phyloP scores from a whole-genome alignment of 2,113 vertebrate genomes.

The Trochalopteron elliotii region DNA sequence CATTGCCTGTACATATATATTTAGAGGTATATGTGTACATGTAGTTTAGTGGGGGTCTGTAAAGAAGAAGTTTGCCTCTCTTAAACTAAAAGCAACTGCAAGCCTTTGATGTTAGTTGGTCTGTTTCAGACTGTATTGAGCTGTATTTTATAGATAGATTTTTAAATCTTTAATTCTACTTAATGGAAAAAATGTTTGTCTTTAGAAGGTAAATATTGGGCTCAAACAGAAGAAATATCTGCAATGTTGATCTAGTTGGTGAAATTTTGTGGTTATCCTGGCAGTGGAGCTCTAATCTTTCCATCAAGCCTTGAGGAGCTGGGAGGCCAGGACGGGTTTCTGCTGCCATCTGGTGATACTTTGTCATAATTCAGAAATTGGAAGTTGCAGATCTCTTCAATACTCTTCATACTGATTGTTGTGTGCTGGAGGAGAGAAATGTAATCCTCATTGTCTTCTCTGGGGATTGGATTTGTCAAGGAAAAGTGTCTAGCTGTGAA shows the following conservation, averaged over 20 bases:
- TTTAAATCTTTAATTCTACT: neutral
- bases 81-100: neutral
- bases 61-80: neutral
- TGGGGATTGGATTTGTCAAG: neutral
- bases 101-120: neutral
- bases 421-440: neutral
- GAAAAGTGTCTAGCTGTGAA: neutral
- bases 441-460: neutral
- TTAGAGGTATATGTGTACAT: accelerated
- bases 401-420: neutral
- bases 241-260: neutral
- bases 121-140: neutral
- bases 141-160: neutral
- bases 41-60: neutral
- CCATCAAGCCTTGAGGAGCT: neutral
- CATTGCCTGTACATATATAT: neutral
- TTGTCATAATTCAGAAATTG: neutral
- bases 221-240: neutral
- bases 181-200: neutral
- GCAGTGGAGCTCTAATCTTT: neutral
- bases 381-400: neutral
- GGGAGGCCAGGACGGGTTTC: neutral
- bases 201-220: neutral
- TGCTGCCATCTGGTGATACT: constrained; percentile 32
- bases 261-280: neutral